Conservation (phyloP, 2,888 invertebrate species). For the Dryobotodes eremita region DNA sequence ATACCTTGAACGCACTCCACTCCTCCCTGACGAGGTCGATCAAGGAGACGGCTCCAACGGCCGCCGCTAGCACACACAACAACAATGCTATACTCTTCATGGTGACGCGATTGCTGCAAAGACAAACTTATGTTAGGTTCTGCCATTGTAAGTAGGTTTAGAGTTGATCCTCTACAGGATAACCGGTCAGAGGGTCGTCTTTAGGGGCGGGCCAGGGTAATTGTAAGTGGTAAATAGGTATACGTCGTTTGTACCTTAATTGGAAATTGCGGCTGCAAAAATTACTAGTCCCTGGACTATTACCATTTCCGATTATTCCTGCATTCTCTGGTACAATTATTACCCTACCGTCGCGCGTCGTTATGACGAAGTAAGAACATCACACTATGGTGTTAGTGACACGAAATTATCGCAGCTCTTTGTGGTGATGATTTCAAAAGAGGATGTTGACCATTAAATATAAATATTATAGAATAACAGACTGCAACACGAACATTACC, state of each 20-base stretch:
- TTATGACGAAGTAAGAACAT: neutral
- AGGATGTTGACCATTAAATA: neutral
- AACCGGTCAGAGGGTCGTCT: neutral
- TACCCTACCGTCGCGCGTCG: neutral
- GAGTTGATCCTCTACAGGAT: neutral
- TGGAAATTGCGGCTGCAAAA: neutral
- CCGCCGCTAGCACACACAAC: slow-evolving; percentile 88
- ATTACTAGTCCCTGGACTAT: neutral
- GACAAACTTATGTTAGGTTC: neutral
- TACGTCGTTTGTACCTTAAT: too few species aligned
- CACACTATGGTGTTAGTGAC: neutral
- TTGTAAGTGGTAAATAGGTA: neutral
- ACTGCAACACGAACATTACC: neutral
- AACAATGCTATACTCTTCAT: slow-evolving; percentile 81
- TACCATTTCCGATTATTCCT: neutral
- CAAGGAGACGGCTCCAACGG: slow-evolving; percentile 92
- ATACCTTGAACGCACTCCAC: slow-evolving; percentile 95
- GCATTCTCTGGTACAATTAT: neutral
- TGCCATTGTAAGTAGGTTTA: neutral
- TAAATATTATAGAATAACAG: neutral
- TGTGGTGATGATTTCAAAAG: neutral
- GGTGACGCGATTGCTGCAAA: slow-evolving; percentile 32
- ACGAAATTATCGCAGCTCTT: slow-evolving; percentile 10
- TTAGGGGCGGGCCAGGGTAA: neutral
- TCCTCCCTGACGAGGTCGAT: slow-evolving; percentile 94